Percentiles rank a stretch among this genome's conserved stretches.
Conservation (phyloP, 1,140 invertebrate species). For the Bacillus rossius region DNA sequence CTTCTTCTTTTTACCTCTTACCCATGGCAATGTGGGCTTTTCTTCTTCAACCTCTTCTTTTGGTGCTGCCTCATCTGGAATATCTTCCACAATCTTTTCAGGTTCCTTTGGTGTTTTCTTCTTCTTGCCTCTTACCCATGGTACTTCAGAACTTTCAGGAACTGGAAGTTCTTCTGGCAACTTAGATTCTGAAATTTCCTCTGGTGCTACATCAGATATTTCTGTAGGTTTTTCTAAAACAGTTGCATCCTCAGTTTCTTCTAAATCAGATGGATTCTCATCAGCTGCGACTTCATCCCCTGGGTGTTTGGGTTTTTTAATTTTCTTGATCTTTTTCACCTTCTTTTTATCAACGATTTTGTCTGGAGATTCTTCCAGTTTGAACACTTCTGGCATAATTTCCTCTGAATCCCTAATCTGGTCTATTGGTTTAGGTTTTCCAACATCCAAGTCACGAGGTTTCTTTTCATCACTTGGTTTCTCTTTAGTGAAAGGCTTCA, state of each 20-base stretch:
- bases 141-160: constrained; percentile 12
- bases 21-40: no score
- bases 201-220: no score
- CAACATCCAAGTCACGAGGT: constrained; percentile 22
- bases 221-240: no score
- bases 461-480: constrained; percentile 24
- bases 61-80: background rate
- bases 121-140: constrained; percentile 10
- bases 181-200: no score
- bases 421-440: constrained; percentile 9
- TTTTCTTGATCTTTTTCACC: background rate
- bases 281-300: background rate
- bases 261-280: background rate
- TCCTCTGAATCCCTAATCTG: constrained; percentile 17
- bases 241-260: no score
- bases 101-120: constrained; percentile 9
- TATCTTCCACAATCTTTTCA: background rate
- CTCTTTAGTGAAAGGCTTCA: constrained; percentile 15
- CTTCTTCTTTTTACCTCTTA: no score
- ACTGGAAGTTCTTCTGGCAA: no score
- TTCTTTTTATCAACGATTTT: background rate
- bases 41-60: constrained; percentile 29
- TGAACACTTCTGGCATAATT: constrained; percentile 4
- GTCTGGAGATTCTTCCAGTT: constrained; percentile 6
- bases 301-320: constrained; percentile 33